Conservation (phyloP, 2,797 vertebrate species). For the Alauda arvensis region DNA sequence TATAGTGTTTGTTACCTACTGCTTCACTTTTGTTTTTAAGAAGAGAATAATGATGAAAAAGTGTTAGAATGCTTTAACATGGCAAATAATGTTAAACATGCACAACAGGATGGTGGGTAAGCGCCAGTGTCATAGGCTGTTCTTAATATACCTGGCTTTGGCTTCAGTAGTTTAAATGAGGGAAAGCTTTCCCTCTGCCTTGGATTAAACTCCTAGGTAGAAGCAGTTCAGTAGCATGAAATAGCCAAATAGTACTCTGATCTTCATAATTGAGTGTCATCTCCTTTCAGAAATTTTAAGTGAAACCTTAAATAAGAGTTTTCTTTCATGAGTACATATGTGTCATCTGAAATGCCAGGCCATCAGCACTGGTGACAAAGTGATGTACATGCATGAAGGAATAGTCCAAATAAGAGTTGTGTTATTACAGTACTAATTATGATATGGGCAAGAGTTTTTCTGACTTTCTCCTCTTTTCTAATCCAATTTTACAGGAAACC, state of each 20-base stretch:
- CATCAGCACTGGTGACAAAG: not conserved
- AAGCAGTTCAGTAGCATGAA: not conserved
- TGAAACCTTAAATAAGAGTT: not conserved
- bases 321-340: not conserved
- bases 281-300: not conserved
- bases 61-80: not conserved
- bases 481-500: conserved; percentile 25
- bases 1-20: not conserved
- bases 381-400: not conserved
- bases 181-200: not conserved
- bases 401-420: not conserved
- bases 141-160: not conserved
- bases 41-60: not conserved
- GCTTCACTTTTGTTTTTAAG: not conserved
- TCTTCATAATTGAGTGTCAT: not conserved
- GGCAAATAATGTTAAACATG: not conserved
- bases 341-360: not conserved
- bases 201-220: not conserved
- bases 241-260: not conserved
- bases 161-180: not conserved
- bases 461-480: not conserved
- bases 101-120: not conserved
- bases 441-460: not conserved
- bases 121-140: not conserved
- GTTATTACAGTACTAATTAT: not conserved